These are phyloP conservation scores for Dasypus novemcinctus DNA, from an alignment of 2,113 vertebrate genomes.

Conservation along the genomic window DNA sequence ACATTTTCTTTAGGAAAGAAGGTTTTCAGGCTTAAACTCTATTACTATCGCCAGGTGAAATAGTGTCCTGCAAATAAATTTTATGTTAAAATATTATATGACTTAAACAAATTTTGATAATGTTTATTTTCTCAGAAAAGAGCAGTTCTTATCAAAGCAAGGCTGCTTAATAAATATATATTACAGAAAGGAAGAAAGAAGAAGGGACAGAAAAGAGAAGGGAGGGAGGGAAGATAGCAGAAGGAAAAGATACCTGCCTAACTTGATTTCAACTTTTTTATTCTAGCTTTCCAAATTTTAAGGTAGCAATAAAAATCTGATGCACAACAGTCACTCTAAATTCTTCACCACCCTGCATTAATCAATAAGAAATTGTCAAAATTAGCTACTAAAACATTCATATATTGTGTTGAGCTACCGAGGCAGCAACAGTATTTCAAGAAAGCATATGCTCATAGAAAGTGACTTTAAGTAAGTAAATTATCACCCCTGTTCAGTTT, in stretches of 20 bases:
- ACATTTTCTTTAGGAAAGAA: neutral
- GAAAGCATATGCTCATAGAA: constrained; percentile 43
- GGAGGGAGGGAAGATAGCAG: neutral
- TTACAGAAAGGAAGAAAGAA: neutral
- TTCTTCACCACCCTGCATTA: constrained; percentile 26
- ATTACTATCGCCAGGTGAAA: neutral
- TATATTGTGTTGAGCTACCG: neutral
- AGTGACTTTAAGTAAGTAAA: constrained; percentile 55
- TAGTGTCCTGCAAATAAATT: neutral
- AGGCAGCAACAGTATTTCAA: constrained; percentile 53
- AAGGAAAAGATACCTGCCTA: neutral
- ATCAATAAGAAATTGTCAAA: constrained; percentile 55
- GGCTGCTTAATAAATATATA: neutral
- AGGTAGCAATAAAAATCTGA: neutral
- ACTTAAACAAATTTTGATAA: neutral
- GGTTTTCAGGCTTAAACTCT: neutral
- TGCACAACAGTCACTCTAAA: neutral
- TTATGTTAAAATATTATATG: neutral
- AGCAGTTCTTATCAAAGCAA: neutral
- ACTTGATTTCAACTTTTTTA: neutral
- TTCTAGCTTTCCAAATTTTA: constrained; percentile 25
- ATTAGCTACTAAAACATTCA: constrained; percentile 24
- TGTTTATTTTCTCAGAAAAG: neutral
- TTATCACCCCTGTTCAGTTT: constrained; percentile 8
- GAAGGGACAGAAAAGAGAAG: neutral